phyloP scores from a whole-genome alignment of 2,113 vertebrate genomes.

The Dicaeum eximium region DNA sequence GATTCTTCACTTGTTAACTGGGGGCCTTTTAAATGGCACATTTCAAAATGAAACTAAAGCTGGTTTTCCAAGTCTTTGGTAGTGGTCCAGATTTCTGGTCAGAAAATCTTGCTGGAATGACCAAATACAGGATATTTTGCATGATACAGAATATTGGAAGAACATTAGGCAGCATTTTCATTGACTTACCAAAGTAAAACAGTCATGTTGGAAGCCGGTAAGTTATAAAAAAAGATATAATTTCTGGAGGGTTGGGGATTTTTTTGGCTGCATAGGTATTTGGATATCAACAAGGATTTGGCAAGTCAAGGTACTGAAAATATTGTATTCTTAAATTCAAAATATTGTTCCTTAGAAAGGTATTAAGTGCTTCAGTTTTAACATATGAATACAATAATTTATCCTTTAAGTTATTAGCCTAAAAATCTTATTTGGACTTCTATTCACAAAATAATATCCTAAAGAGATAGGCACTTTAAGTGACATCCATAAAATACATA shows the following conservation, averaged over 20 bases:
- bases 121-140: background rate
- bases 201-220: background rate
- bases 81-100: background rate
- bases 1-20: background rate
- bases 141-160: background rate
- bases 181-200: background rate
- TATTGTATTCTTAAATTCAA: slow-evolving; percentile 52
- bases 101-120: background rate
- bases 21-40: background rate
- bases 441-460: slow-evolving; percentile 43
- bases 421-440: slow-evolving; percentile 68
- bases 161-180: background rate
- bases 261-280: slow-evolving; percentile 24
- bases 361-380: slow-evolving; percentile 63
- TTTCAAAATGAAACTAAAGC: background rate
- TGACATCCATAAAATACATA: slow-evolving; percentile 11
- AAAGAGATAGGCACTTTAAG: slow-evolving; percentile 46
- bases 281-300: slow-evolving; percentile 39
- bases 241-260: background rate
- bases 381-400: slow-evolving; percentile 65
- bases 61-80: slow-evolving; percentile 26
- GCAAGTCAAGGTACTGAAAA: slow-evolving; percentile 57
- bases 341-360: slow-evolving; percentile 50
- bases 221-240: background rate
- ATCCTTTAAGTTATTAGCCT: slow-evolving; percentile 65